Evolutionary conservation across 2,888 invertebrate species (phyloP).

Genomic region (Drosophila longiperda): DNA sequence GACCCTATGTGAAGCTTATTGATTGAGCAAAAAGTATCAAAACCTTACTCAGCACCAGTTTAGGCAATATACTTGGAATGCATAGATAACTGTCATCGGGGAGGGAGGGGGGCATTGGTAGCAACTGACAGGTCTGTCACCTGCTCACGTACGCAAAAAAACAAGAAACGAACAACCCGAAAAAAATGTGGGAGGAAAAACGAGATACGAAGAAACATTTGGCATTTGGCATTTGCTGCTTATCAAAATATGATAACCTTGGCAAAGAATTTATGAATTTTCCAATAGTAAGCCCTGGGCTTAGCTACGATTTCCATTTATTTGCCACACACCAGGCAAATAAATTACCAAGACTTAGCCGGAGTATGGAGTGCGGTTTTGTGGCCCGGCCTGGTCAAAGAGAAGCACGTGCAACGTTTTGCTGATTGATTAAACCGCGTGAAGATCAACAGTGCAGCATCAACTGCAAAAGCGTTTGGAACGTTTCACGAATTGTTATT

Average conservation of each 20-base stretch:
- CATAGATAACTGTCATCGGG: conserved; percentile 60
- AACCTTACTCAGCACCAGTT: conserved; percentile 19
- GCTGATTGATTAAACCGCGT: conserved; percentile 77
- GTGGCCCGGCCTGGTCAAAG: conserved; percentile 9
- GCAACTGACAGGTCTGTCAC: conserved; percentile 71
- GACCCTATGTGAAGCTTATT: conserved; percentile 58
- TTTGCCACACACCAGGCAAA: conserved; percentile 59
- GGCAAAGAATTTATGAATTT: conserved; percentile 67
- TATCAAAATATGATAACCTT: conserved; percentile 55
- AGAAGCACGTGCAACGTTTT: conserved; percentile 66
- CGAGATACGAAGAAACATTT: conserved; percentile 26
- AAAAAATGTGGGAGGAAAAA: background rate
- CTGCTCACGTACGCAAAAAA: conserved; percentile 68
- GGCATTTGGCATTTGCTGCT: conserved; percentile 37
- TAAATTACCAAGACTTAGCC: conserved; percentile 56
- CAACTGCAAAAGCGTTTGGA: conserved; percentile 38
- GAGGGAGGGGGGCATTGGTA: background rate
- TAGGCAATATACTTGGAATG: conserved; percentile 23
- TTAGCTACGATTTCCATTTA: conserved; percentile 52
- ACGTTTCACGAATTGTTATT: conserved; percentile 79
- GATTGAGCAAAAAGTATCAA: conserved; percentile 64
- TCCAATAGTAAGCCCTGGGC: conserved; percentile 45
- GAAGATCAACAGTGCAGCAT: conserved; percentile 53
- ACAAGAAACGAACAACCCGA: conserved; percentile 4
- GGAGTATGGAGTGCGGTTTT: conserved; percentile 17